Evolutionary conservation across 1,140 invertebrate genomes (phyloP).

Genomic region (Himalopsyche phryganea): DNA sequence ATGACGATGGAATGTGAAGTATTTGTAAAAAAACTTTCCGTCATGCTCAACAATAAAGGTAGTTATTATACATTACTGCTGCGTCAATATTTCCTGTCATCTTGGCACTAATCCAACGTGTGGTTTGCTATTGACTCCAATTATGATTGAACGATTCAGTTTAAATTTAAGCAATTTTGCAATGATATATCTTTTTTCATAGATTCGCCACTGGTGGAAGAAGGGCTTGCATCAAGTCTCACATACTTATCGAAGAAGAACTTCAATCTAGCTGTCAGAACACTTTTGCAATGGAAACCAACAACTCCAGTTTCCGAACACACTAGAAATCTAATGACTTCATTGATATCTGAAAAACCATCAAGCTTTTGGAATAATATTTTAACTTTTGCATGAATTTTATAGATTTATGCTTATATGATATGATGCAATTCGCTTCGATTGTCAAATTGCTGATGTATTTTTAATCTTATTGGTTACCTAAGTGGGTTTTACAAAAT

Average conservation of each 20-base stretch:
- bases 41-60: constrained; percentile 41
- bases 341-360: constrained; percentile 37
- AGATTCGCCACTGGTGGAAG: constrained; percentile 41
- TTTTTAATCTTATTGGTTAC: too few relatives aligned
- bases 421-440: too few relatives aligned
- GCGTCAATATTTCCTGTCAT: too few relatives aligned
- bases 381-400: too few relatives aligned
- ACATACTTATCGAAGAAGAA: constrained; percentile 43
- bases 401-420: too few relatives aligned
- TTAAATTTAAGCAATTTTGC: too few relatives aligned
- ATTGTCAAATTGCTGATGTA: too few relatives aligned
- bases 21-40: constrained; percentile 39
- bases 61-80: too few relatives aligned
- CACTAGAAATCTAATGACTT: constrained; percentile 1
- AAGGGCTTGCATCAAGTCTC: constrained; percentile 44
- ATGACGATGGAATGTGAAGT: constrained; percentile 48
- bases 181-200: constrained; percentile 34
- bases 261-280: constrained; percentile 35
- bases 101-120: too few relatives aligned
- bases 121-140: too few relatives aligned
- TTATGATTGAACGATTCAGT: too few relatives aligned
- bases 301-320: background rate
- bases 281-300: constrained; percentile 40
- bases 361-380: constrained; percentile 31
- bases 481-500: too few relatives aligned